Conservation (phyloP, 2,113 vertebrate genomes). For the Propithecus coquereli region DNA sequence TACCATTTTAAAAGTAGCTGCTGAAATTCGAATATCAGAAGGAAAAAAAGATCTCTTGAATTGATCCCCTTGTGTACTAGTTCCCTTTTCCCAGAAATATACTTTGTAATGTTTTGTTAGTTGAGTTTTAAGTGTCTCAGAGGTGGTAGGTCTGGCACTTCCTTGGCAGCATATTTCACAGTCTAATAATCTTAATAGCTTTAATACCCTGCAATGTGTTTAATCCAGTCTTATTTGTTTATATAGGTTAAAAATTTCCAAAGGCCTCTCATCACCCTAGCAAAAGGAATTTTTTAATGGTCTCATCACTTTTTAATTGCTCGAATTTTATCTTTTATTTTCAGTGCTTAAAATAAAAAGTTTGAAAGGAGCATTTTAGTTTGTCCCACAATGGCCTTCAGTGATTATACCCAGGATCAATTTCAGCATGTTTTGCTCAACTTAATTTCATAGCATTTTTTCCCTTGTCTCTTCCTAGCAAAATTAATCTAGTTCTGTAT, state of each 20-base stretch:
- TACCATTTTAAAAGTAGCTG: slow-evolving; percentile 35
- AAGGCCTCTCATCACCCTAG: slow-evolving; percentile 24
- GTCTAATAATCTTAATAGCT: slow-evolving; percentile 63
- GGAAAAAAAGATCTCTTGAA: background rate
- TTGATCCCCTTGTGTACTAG: slow-evolving; percentile 13
- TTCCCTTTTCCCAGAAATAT: slow-evolving; percentile 56
- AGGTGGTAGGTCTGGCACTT: slow-evolving; percentile 48
- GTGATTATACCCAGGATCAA: background rate
- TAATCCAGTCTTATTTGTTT: slow-evolving; percentile 60
- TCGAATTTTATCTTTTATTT: slow-evolving; percentile 44
- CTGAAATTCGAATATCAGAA: slow-evolving; percentile 22
- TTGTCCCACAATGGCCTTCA: background rate
- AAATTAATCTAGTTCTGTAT: background rate
- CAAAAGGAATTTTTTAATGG: slow-evolving; percentile 26
- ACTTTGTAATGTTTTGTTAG: slow-evolving; percentile 63
- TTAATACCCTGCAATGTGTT: slow-evolving; percentile 61
- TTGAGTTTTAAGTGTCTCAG: slow-evolving; percentile 58
- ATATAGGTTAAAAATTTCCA: slow-evolving; percentile 55
- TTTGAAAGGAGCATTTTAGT: slow-evolving; percentile 29
- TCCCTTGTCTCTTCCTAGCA: background rate
- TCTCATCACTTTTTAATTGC: slow-evolving; percentile 37
- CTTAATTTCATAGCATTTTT: slow-evolving; percentile 1
- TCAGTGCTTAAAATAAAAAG: slow-evolving; percentile 33
- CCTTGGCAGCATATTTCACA: slow-evolving; percentile 63
- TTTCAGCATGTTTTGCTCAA: background rate